Conservation (phyloP, 2,113 vertebrate genomes). For the Dasyornis broadbenti region DNA sequence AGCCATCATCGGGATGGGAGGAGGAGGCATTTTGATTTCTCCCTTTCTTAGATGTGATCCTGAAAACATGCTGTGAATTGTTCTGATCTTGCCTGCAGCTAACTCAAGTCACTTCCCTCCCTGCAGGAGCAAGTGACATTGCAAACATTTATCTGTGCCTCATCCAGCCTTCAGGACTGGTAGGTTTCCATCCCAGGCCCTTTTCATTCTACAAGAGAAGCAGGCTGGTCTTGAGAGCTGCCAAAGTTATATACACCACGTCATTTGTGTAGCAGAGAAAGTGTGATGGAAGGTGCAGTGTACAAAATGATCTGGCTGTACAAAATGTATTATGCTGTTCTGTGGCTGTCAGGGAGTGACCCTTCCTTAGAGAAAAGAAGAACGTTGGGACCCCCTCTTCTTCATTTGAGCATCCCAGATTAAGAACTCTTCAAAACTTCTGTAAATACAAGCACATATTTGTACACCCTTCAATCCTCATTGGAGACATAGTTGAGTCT, state of each 20-base stretch:
- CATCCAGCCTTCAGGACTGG: not conserved
- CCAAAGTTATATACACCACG: not conserved
- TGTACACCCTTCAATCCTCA: not conserved
- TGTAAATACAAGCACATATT: not conserved
- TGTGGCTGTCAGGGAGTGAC: not conserved
- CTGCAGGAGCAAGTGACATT: not conserved
- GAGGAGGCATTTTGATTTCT: not conserved
- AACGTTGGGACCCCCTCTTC: not conserved
- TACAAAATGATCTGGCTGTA: not conserved
- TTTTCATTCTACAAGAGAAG: not conserved
- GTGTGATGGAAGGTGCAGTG: not conserved
- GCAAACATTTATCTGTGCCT: not conserved
- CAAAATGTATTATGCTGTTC: not conserved
- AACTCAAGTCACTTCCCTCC: not conserved
- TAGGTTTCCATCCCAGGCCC: not conserved
- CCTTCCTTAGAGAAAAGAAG: not conserved
- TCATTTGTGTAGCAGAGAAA: not conserved
- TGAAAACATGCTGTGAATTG: not conserved
- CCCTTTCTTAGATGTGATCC: not conserved
- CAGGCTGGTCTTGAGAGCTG: not conserved
- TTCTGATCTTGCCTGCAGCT: not conserved
- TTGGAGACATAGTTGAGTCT: rapidly evolving
- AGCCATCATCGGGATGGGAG: rapidly evolving
- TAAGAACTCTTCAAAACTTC: not conserved
- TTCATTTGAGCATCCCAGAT: not conserved